Conservation (phyloP, 1,140 invertebrate genomes). For the Drosophila rufa region DNA sequence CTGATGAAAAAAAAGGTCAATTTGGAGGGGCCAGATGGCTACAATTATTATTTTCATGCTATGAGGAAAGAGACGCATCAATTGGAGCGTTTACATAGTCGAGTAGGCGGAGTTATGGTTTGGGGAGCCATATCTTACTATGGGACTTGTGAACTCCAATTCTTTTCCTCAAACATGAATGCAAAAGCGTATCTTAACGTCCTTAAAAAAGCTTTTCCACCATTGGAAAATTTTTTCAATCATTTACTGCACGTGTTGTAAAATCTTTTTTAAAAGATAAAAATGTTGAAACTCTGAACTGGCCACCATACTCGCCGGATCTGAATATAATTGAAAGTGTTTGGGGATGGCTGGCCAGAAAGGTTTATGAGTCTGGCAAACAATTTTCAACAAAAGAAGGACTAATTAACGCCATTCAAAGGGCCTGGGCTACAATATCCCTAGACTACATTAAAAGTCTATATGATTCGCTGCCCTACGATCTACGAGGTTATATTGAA, state of each 20-base stretch:
- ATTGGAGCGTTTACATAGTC: constrained; percentile 25
- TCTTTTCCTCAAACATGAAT: background rate
- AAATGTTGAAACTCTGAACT: constrained; percentile 2
- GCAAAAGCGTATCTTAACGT: constrained; percentile 3
- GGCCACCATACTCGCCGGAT: constrained; percentile 7
- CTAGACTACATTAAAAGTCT: constrained; percentile 12
- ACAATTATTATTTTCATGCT: constrained; percentile 37
- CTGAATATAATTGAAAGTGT: background rate
- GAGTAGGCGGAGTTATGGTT: constrained; percentile 11
- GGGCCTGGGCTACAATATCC: constrained; percentile 9
- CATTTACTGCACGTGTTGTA: constrained; percentile 13
- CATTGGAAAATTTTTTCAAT: constrained; percentile 23
- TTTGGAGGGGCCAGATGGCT: constrained; percentile 10
- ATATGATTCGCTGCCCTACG: background rate
- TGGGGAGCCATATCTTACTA: constrained; percentile 17
- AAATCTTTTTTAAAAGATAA: too few species aligned
- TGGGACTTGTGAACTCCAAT: constrained; percentile 11
- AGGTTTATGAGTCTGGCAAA: constrained; percentile 3
- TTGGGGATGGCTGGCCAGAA: constrained; percentile 4
- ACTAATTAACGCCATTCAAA: too few species aligned
- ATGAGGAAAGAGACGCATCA: constrained; percentile 18
- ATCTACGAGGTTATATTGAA: background rate
- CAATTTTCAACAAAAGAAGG: constrained; percentile 11
- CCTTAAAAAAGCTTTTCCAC: constrained; percentile 23
- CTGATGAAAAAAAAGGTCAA: background rate